Percentiles rank a stretch among this genome's conserved stretches.
phyloP scores from a whole-genome alignment of 2,797 vertebrate species.

The Mergus octosetaceus region DNA sequence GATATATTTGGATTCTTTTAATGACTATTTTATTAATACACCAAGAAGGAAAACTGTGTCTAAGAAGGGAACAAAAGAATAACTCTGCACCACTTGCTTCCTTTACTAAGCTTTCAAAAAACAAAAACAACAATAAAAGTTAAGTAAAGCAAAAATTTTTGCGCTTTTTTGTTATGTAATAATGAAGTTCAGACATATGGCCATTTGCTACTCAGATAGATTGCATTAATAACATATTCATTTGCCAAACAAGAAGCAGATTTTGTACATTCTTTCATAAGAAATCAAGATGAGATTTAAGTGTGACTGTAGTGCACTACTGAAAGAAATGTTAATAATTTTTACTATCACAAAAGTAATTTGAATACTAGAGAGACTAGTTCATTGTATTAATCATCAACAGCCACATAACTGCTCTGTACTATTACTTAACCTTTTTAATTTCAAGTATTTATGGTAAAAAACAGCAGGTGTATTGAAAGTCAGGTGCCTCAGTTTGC shows the following conservation, averaged over 20 bases:
- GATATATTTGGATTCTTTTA: neutral
- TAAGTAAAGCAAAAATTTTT: neutral
- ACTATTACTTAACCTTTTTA: slow-evolving; percentile 46
- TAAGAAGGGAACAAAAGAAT: neutral
- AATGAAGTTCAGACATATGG: neutral
- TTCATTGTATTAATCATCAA: neutral
- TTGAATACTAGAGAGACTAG: neutral
- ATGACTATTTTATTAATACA: neutral
- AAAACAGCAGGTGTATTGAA: slow-evolving; percentile 53
- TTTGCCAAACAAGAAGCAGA: neutral
- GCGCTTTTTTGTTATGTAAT: neutral
- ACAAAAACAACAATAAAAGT: neutral
- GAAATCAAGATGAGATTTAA: neutral
- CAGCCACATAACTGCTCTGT: neutral
- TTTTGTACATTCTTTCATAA: neutral
- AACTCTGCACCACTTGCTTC: neutral
- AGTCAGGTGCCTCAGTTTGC: slow-evolving; percentile 19
- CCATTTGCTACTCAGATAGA: neutral
- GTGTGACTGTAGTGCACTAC: neutral
- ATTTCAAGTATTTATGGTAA: slow-evolving; percentile 58
- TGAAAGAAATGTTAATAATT: neutral
- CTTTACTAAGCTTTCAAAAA: neutral
- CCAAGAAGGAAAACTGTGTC: neutral
- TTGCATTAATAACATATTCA: neutral
- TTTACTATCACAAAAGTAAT: neutral